These are phyloP conservation scores for Tringa solitaria DNA, from an alignment of 2,113 vertebrate species.

Conservation along the genomic window DNA sequence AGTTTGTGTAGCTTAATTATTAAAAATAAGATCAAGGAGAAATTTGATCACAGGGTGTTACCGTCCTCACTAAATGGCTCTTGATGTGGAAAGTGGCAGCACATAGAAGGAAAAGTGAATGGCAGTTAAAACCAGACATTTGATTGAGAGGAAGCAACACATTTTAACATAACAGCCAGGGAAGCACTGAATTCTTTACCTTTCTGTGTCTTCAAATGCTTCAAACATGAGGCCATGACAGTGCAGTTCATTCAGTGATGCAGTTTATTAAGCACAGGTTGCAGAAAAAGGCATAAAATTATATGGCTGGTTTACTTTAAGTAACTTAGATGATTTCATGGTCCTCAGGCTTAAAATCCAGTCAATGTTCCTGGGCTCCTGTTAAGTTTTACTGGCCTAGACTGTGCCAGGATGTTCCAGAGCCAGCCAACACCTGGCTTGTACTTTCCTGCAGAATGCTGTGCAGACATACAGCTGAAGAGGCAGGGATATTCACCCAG, in stretches of 20 bases:
- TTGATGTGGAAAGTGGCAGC: neutral
- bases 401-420: neutral
- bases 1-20: neutral
- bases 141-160: neutral
- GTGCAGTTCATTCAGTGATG: neutral
- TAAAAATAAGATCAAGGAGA: neutral
- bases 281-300: neutral
- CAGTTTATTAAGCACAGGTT: neutral
- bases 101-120: neutral
- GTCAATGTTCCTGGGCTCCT: neutral
- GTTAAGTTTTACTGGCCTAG: neutral
- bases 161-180: neutral
- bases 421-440: neutral
- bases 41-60: neutral
- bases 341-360: neutral
- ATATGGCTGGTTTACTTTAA: neutral
- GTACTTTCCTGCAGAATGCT: neutral
- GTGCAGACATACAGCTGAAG: neutral
- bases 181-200: neutral
- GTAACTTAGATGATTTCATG: neutral
- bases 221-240: neutral
- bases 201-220: neutral
- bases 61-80: neutral
- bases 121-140: neutral
- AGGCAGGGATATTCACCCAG: neutral